Evolutionary conservation across 2,888 invertebrate species (phyloP), one percentile per base, ranked within the genome.

Genomic region (Sarcophaga subvicina): DNA sequence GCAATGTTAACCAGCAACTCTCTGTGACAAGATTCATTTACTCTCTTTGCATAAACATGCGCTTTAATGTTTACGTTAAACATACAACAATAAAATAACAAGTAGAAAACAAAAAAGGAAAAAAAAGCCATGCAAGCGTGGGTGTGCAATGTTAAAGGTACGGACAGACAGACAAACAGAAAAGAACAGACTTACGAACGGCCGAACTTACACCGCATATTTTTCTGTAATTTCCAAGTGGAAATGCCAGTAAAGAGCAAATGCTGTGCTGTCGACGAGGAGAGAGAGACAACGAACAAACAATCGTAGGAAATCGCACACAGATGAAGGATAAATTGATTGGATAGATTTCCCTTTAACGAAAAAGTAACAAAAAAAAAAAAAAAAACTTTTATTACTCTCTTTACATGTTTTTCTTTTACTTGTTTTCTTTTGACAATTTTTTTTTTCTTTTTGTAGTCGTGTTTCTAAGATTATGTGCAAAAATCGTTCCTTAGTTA

Each of bases 251-350:
- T 71, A 82, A 75, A 70, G 45, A 76, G 70, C 25, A 69, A 63
- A 69, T 37, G 54, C 37, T 37, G 37, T 37, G 8, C 37, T 14
- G 54, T 14, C 4, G 79, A 17, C 14, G 59, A 70, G 73, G 71
- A 59, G n/a, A 70, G 73, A 54, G 14, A 71, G 60, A 49, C 25
- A 77, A 47, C 59, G 14, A 80, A 54, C n/a, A 12, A 66, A 63
- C 60, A 67, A 80, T 22, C 60, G 66, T 73, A 72, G 77, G 70
- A 70, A 71, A 78, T 72, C 78, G 70, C 63, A 83, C 62, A 83
- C 75, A 67, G 82, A 79, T 76, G 75, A 85, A 87, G 86, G 69
- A 86, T 86, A 83, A 81, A 86, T 86, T 86, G 83, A 80, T 83
- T 78, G 83, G 83, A 86, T 83, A 81, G 80, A 83, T 81, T 86